Conservation (phyloP, 2,888 invertebrate species). For the Leistus spinibarbis region DNA sequence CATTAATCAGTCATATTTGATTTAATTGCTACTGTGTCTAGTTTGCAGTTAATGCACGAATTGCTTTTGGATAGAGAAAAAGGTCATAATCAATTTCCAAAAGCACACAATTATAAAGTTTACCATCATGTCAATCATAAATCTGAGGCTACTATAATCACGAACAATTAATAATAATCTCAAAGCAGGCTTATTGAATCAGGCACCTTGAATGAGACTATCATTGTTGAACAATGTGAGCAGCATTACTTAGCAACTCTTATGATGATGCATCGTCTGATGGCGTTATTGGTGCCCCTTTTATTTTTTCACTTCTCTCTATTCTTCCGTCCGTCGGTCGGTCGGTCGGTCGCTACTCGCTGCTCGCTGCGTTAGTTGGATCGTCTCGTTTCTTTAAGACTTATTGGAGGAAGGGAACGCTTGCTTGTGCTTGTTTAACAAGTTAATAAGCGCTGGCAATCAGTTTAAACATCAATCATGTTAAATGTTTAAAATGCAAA, state of each 20-base stretch:
- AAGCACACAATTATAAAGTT: not conserved
- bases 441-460: constrained; percentile 58
- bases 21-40: not conserved
- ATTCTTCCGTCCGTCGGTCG: no score
- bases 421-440: constrained; percentile 53
- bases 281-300: not conserved
- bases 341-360: no score
- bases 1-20: no score
- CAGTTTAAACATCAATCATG: constrained; percentile 57
- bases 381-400: not conserved
- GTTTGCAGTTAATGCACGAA: not conserved
- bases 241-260: not conserved
- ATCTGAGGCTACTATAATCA: not conserved
- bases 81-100: not conserved
- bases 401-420: not conserved
- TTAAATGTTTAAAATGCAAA: constrained; percentile 3
- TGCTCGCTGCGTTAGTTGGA: not conserved
- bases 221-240: not conserved
- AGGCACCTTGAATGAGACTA: constrained; percentile 3
- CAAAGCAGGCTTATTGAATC: not conserved
- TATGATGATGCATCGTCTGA: not conserved
- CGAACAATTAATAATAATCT: constrained; percentile 5
- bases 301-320: not conserved
- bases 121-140: not conserved
- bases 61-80: not conserved